Evolutionary conservation across 2,888 invertebrate species (phyloP), one percentile per base, ranked within the genome.

Genomic region (Aleiodes leptofemur): DNA sequence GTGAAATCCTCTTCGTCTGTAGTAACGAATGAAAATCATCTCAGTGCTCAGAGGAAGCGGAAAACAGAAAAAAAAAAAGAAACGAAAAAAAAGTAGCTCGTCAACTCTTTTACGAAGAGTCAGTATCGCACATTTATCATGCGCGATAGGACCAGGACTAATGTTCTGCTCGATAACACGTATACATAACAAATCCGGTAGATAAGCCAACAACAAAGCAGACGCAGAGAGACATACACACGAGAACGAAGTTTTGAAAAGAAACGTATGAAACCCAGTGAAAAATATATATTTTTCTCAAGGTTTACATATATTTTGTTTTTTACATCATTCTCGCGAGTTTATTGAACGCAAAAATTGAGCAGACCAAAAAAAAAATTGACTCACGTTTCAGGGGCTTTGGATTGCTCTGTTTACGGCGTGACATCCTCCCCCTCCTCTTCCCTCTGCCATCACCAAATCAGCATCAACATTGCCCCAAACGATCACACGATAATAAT

Each of bases 391-490:
- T 97, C 88, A 97, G 93, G 90, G 97, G 97, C 91, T 97, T 97
- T 86, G 97, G 97, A 92, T 97, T 97, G 92, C 96, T 96, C 93
- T 97, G 97, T 93, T 97, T 97, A 92, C 97, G 93, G 90, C 97
- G 95, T 90, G 97, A 97, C 97, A 97, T 97, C 86, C 87, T 88
- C 85, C 83, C 81, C 82, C 83, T 97, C 86, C 86, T 88, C 85
- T 83, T 79, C 81, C 82, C 78, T 86, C 86, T 84, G 87, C 88
- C 88, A 88, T 87, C 88, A 89, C 88, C 89, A 87, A 84, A 84
- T 81, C 83, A 82, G 81, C 84, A 81, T 83, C 83, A 82, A 84
- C 87, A 86, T 86, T 78, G 16, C 72, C n/a, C 57, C 31, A 34
- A 50, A 75, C 73, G 43, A 77, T 57, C 34, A 72, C 66, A 68